Evolutionary conservation across 2,888 invertebrate species (phyloP), one percentile per base, ranked within the genome.

Genomic region (Thyatira batis): DNA sequence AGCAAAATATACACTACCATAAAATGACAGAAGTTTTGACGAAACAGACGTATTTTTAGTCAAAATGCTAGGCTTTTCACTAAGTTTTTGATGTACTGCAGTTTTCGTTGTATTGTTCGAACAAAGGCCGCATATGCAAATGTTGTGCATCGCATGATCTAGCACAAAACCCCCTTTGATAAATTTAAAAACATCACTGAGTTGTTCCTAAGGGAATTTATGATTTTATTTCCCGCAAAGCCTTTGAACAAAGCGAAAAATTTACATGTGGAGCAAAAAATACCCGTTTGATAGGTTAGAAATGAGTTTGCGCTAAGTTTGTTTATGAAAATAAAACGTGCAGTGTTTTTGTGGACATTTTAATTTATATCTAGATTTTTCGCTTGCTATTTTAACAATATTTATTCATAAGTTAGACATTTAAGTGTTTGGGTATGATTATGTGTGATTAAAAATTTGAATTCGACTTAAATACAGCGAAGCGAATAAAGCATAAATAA

Each of bases 311-410:
- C 2, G 27, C 46, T 6, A 8, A 28, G 28, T 28, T 9, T 28
- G 8, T 28, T 27, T 28, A 28, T n/a, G n/a, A 28, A 9, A 28
- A 28, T 28, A 9, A 10, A 27, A 27, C 27, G 27, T 27, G 27
- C n/a, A n/a, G n/a, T n/a, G n/a, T n/a, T n/a, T 57, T 57, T 57
- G 60, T 51, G 52, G 50, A 60, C 61, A 53, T 67, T 73, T 74
- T 68, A 66, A 69, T 23, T n/a, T 28, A 49, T 28, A 49, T 6
- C 17, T 28, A n/a, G n/a, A n/a, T n/a, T n/a, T n/a, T n/a, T n/a
- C n/a, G n/a, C n/a, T n/a, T n/a, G n/a, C n/a, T n/a, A n/a, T n/a
- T n/a, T n/a, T n/a, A n/a, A n/a, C n/a, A n/a, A n/a, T n/a, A n/a
- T n/a, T n/a, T n/a, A n/a, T n/a, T n/a, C n/a, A n/a, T n/a, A n/a